These are phyloP conservation scores for Acleris laterana DNA, from an alignment of 2,888 invertebrate species.

Conservation along the genomic window DNA sequence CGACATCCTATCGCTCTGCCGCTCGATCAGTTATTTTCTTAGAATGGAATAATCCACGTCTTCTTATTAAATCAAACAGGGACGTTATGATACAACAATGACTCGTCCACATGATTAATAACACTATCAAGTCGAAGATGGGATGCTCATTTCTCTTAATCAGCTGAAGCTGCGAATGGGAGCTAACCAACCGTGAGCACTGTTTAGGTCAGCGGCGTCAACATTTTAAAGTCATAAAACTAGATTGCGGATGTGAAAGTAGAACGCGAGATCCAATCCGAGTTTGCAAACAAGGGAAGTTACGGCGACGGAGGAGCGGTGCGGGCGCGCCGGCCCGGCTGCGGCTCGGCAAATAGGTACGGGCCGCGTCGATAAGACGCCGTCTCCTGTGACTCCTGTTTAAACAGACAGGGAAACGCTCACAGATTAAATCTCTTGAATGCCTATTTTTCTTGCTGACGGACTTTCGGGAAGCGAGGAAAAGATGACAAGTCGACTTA, in stretches of 20 bases:
- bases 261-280: constrained; percentile 81
- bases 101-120: constrained; percentile 39
- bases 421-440: constrained; percentile 76
- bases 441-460: constrained; percentile 73
- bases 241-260: constrained; percentile 81
- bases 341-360: constrained; percentile 73
- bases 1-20: constrained; percentile 56
- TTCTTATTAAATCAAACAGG: constrained; percentile 42
- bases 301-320: constrained; percentile 59
- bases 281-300: constrained; percentile 84
- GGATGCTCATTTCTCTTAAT: constrained; percentile 49
- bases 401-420: constrained; percentile 78
- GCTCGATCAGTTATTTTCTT: constrained; percentile 52
- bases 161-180: constrained; percentile 33
- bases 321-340: constrained; percentile 47
- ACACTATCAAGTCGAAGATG: constrained; percentile 43
- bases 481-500: constrained; percentile 72
- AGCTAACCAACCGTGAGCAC: constrained; percentile 55
- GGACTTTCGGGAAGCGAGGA: constrained; percentile 59
- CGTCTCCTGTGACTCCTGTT: constrained; percentile 78
- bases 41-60: constrained; percentile 48
- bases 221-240: constrained; percentile 81
- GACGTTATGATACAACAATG: constrained; percentile 38
- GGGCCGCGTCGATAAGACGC: constrained; percentile 77
- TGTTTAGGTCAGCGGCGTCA: constrained; percentile 63